Base-by-base conservation (phyloP, 2,113 vertebrate species). In the Plectropomus leopardus region DNA sequence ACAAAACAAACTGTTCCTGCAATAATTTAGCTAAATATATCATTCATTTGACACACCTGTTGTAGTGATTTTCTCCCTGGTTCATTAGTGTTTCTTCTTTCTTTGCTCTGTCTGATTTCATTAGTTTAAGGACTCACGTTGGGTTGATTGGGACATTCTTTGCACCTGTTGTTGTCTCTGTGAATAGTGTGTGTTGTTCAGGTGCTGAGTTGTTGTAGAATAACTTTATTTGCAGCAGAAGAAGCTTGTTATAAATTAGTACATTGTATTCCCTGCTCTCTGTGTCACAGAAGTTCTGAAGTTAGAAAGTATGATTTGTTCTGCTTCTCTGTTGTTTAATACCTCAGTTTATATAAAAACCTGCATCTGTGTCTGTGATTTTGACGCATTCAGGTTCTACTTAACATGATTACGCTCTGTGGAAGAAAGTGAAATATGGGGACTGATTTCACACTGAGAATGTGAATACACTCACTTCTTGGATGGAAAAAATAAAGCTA, bases 181-280 rank as follows among this genome's bases (percentile, higher is more conserved):
- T 58, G 40, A 82, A 82, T 77, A 72, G n/a, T 16, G 3, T 34
- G 68, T 24, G 40, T 23, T 58, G 45, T 67, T 76, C 23, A 57
- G 30, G 11, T 1, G 6, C 15, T 7, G 17, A 19, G 17, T 61
- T 45, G 8, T 7, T 40, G 36, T 10, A 19, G 44, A 3, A 63
- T 24, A 9, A 17, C 2, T 30, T 5, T 23, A 15, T 51, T 53
- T 16, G 13, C 36, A 24, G 34, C 17, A 34, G 17, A 30, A 45
- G 6, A 59, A 24, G 15, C 9, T 11, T 13, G 7, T 45, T 61
- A 34, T 34, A 21, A 44, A 9, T 40, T 13, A 40, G 14, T 11
- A 5, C 24, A 7, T 6, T 67, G n/a, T 42, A 9, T n/a, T 61
- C 16, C 7, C 23, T 42, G 13, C 36, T 64, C 44, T 66, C 50